Evolutionary conservation across 2,888 invertebrate genomes (phyloP), one percentile per base, ranked within the genome.

Genomic region (Achlya flavicornis): DNA sequence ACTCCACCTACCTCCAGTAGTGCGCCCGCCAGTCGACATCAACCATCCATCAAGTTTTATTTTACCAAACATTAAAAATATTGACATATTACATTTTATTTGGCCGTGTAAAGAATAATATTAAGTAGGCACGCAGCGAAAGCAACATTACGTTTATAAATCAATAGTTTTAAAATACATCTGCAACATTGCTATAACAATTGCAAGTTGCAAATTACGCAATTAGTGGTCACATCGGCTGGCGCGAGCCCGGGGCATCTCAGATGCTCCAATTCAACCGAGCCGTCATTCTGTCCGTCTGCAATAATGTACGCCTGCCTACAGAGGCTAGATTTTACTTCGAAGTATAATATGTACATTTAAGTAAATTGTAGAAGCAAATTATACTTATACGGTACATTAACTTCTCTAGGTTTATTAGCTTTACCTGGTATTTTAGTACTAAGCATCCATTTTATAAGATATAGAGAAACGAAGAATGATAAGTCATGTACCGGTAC

Each of bases 211-310:
- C n/a, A 53, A 53, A 53, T 16, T 53, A 53, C 19, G 19, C 19
- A 53, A 19, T 48, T 19, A 53, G 19, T 53, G 8, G 6, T 8
- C 19, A 59, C 63, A 62, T 66, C 63, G 68, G 66, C 68, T 66
- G 64, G 65, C 68, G 64, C 68, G 67, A 67, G 69, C 70, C 64
- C 60, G 65, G 63, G 65, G 64, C 70, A 61, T 69, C 69, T 68
- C 73, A 69, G 71, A 75, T 78, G 81, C 71, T 78, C 81, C 74
- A 77, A 81, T 78, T 82, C 76, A 65, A 64, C 66, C 69, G 10
- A 53, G 65, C 72, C 75, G 77, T 80, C 79, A 81, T 74, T 77
- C 76, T 71, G 63, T 70, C 53, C 71, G 68, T 68, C 70, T 63
- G 69, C 72, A 74, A 80, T 81, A 80, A 79, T 78, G 66, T 71